A percentile compares a stretch with the other conserved stretches of the same genome.
These are phyloP conservation scores for Bombus waltoni DNA, from an alignment of 1,140 invertebrate genomes.

Conservation along the genomic window DNA sequence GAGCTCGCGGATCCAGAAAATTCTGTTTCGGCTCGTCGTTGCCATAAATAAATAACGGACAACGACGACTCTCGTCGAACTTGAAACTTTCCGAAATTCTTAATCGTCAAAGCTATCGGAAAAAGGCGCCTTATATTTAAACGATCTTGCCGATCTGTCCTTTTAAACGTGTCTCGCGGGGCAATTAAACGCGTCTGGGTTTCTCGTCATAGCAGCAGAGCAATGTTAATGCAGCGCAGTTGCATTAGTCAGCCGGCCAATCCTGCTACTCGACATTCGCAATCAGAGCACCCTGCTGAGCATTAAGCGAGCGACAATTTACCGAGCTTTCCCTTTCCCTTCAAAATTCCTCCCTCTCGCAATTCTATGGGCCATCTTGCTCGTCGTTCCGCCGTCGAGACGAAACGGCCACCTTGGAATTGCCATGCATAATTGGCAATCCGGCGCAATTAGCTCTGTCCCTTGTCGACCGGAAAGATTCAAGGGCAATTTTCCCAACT, in stretches of 20 bases:
- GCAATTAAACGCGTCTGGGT: not conserved
- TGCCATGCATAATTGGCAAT: constrained; percentile 46
- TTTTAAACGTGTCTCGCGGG: not conserved
- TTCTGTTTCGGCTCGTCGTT: no score
- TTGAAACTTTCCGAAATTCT: no score
- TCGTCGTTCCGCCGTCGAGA: not conserved
- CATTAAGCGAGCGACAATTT: constrained; percentile 31
- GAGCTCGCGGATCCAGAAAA: no score
- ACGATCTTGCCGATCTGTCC: not conserved
- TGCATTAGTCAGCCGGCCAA: constrained; percentile 8
- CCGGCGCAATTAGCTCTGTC: constrained; percentile 34
- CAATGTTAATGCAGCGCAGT: constrained; percentile 36
- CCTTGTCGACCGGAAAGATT: constrained; percentile 17
- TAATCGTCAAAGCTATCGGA: no score
- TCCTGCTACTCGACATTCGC: not conserved
- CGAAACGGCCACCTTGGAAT: not conserved
- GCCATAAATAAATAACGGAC: no score
- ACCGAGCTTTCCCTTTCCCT: not conserved
- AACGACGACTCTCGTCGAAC: no score
- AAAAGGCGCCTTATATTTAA: no score
- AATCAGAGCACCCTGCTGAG: constrained; percentile 18
- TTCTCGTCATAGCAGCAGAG: not conserved
- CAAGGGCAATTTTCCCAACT: not conserved
- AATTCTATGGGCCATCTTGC: not conserved
- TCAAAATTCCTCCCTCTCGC: constrained; percentile 5